Conservation (phyloP, 2,113 vertebrate species). For the Emydura subglobosa region DNA sequence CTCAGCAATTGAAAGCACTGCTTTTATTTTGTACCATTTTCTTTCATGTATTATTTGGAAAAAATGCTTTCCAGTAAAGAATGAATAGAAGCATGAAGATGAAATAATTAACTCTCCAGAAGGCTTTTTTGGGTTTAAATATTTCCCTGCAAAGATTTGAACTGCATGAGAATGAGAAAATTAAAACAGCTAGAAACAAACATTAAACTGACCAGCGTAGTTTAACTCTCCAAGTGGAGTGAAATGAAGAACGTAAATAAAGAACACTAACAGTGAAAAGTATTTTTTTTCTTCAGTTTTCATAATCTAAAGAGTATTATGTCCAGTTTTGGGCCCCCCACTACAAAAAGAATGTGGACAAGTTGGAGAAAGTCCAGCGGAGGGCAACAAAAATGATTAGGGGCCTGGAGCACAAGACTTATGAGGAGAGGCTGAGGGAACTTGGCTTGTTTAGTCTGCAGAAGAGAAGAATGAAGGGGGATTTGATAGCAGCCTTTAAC, state of each 20-base stretch:
- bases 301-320: neutral
- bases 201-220: neutral
- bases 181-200: neutral
- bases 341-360: no score
- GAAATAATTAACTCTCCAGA: conserved; percentile 33
- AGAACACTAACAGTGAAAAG: neutral
- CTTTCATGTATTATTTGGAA: conserved; percentile 28
- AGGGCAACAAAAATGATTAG: no score
- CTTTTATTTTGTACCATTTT: neutral
- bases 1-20: conserved; percentile 23
- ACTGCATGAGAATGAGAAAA: conserved; percentile 15
- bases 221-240: neutral
- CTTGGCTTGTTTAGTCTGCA: no score
- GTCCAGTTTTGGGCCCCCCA: no score
- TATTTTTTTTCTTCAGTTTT: neutral
- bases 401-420: no score
- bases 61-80: conserved; percentile 8
- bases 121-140: conserved; percentile 9
- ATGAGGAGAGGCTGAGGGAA: no score
- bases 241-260: no score
- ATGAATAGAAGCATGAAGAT: neutral
- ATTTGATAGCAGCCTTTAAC: no score
- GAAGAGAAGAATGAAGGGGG: no score
- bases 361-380: no score
- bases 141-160: neutral